Conservation (phyloP, 2,113 vertebrate genomes). For the Ahaetulla prasina region DNA sequence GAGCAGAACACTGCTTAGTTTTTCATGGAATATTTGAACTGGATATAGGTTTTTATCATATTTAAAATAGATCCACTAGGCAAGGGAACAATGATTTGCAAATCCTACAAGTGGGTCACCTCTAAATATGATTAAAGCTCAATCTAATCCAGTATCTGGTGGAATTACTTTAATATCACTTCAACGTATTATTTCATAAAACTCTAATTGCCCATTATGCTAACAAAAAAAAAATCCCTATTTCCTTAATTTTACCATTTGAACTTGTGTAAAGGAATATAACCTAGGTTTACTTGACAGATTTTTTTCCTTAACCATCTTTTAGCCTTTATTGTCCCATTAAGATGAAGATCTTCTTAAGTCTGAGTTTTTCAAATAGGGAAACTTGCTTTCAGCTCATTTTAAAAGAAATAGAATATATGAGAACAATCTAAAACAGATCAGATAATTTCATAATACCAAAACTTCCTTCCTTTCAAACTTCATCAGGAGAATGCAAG, state of each 20-base stretch:
- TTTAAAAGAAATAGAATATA: neutral
- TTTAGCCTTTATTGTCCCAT: neutral
- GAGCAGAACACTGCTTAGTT: neutral
- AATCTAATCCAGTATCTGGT: slow-evolving; percentile 16
- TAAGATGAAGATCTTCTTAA: neutral
- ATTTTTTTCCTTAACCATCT: neutral
- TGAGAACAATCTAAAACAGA: neutral
- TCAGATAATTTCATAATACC: neutral
- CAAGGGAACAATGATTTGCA: neutral
- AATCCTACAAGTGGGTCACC: neutral
- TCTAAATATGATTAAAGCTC: neutral
- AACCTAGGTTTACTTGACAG: neutral
- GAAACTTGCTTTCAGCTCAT: neutral
- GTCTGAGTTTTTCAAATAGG: neutral
- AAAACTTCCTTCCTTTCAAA: neutral
- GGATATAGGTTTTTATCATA: neutral
- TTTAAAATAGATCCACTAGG: neutral
- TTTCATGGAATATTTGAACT: neutral
- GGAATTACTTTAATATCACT: slow-evolving; percentile 19
- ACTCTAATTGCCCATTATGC: neutral
- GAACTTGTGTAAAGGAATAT: neutral
- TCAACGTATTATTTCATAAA: neutral
- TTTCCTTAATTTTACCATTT: neutral
- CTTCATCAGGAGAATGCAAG: neutral
- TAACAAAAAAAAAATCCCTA: neutral